phyloP scores from a whole-genome alignment of 2,888 invertebrate genomes.

The Parelbella ahira region DNA sequence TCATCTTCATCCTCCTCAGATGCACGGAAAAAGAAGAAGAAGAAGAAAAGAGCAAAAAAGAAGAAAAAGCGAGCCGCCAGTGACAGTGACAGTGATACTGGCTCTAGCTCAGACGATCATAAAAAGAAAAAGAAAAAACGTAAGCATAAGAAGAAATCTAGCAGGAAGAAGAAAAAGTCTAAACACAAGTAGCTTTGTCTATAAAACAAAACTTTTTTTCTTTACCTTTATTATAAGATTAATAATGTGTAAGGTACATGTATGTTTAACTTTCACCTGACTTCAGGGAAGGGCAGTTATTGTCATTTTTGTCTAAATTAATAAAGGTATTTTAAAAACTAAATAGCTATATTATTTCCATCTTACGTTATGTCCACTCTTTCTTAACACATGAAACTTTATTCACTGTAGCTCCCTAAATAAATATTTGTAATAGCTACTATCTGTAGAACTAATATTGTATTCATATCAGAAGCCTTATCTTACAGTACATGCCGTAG shows the following conservation, averaged over 20 bases:
- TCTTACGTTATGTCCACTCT: too few species aligned
- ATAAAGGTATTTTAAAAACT: slow-evolving; percentile 28
- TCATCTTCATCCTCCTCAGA: slow-evolving; percentile 75
- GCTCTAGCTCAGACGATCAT: slow-evolving; percentile 84
- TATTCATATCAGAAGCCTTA: too few species aligned
- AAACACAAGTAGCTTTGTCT: slow-evolving; percentile 61
- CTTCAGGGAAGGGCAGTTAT: slow-evolving; percentile 10
- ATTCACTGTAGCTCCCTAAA: too few species aligned
- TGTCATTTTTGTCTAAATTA: slow-evolving; percentile 21
- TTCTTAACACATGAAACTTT: too few species aligned
- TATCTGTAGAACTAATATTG: too few species aligned
- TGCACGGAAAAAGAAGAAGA: slow-evolving; percentile 81
- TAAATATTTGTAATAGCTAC: too few species aligned
- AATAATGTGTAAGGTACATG: slow-evolving; percentile 30
- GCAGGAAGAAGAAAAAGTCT: slow-evolving; percentile 87
- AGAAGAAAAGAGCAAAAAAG: slow-evolving; percentile 82
- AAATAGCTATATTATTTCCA: too few species aligned
- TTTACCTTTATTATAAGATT: slow-evolving; percentile 29
- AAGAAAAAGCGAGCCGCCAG: slow-evolving; percentile 82
- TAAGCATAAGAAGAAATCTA: slow-evolving; percentile 84
- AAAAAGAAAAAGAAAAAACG: slow-evolving; percentile 85
- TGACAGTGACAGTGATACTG: slow-evolving; percentile 83
- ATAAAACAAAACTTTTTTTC: slow-evolving; percentile 15
- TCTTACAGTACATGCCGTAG: too few species aligned
- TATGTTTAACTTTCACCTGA: slow-evolving; percentile 34